phyloP scores from a whole-genome alignment of 1,140 invertebrate species.

The Dendrolimus kikuchii region DNA sequence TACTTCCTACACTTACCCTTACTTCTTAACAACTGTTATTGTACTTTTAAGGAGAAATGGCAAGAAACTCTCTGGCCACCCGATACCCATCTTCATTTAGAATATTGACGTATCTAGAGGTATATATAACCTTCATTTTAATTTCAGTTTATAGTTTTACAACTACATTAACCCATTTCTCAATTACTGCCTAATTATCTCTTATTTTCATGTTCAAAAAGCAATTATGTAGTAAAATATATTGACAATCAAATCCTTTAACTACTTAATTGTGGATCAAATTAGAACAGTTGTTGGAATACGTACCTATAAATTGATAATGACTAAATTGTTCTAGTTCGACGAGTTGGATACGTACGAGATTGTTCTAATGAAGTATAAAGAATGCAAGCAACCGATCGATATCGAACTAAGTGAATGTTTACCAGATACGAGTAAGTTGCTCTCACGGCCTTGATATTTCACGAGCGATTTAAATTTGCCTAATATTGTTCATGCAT shows the following conservation, averaged over 20 bases:
- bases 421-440: neutral
- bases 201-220: too few relatives aligned
- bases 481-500: too few relatives aligned
- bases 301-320: constrained; percentile 5
- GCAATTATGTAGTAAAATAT: constrained; percentile 1
- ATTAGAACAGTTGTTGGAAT: constrained; percentile 3
- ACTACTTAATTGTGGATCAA: constrained; percentile 5
- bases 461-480: neutral
- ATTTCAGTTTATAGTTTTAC: too few relatives aligned
- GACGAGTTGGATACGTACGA: neutral
- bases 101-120: too few relatives aligned
- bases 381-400: neutral
- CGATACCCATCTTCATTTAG: too few relatives aligned
- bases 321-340: constrained; percentile 11
- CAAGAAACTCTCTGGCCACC: too few relatives aligned
- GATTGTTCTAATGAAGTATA: constrained; percentile 1
- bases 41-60: too few relatives aligned
- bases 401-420: constrained; percentile 1
- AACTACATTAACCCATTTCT: too few relatives aligned
- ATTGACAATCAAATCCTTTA: constrained; percentile 4
- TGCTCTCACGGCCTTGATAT: neutral
- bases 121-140: too few relatives aligned
- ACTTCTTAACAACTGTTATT: too few relatives aligned
- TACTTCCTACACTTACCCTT: too few relatives aligned
- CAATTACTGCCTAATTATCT: too few relatives aligned